phyloP scores from a whole-genome alignment of 2,888 invertebrate genomes.

The Caenorhabditis auriculariae region DNA sequence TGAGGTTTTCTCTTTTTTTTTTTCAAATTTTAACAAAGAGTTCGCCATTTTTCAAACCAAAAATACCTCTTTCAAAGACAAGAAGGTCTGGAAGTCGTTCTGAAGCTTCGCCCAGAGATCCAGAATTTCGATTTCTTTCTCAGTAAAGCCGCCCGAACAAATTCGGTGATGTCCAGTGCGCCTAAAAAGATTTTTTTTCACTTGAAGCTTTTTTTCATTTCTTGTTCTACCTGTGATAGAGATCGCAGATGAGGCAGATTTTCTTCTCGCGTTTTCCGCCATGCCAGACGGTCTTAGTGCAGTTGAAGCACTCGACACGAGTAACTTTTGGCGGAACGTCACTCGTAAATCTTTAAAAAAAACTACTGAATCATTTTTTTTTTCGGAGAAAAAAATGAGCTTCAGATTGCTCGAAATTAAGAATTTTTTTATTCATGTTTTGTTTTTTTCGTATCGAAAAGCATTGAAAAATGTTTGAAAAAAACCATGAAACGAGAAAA shows the following conservation, averaged over 20 bases:
- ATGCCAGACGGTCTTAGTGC: slow-evolving; percentile 1
- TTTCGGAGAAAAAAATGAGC: no score
- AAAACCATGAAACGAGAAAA: no score
- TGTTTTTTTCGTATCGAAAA: no score
- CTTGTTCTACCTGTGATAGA: slow-evolving; percentile 4
- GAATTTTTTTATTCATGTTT: no score
- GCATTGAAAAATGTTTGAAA: no score
- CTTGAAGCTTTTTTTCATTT: not conserved
- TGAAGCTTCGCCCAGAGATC: slow-evolving; percentile 2
- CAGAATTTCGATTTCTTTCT: not conserved
- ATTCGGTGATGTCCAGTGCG: not conserved
- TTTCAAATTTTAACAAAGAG: no score
- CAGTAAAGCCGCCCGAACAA: not conserved
- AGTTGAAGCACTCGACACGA: slow-evolving; percentile 6
- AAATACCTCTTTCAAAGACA: not conserved
- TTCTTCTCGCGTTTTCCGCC: not conserved
- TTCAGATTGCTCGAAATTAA: no score
- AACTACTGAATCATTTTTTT: no score
- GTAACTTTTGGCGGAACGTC: no score
- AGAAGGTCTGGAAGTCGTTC: not conserved
- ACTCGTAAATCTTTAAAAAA: no score
- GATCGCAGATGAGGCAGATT: not conserved
- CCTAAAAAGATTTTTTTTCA: slow-evolving; percentile 3
- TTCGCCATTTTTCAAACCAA: no score
- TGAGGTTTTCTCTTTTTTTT: no score